These are phyloP conservation scores for Perizoma flavofasciatum DNA, from an alignment of 2,888 invertebrate species.

Conservation along the genomic window DNA sequence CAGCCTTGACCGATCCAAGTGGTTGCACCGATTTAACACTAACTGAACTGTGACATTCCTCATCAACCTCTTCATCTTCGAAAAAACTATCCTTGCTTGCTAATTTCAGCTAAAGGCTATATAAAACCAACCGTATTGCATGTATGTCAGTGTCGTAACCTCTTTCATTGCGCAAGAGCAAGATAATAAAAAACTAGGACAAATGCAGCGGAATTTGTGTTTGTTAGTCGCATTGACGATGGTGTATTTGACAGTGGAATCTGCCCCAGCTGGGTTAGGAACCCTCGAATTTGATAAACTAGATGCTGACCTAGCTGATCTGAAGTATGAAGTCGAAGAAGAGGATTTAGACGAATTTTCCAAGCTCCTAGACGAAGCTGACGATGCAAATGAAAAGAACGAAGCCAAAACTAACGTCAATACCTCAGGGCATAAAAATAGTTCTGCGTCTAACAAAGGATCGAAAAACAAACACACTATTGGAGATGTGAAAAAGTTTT, in stretches of 20 bases:
- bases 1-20: constrained; percentile 67
- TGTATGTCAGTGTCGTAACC: constrained; percentile 83
- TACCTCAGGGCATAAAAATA: constrained; percentile 60
- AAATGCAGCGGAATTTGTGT: constrained; percentile 65
- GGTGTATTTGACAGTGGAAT: constrained; percentile 55
- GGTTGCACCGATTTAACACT: constrained; percentile 62
- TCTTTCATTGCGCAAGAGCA: constrained; percentile 69
- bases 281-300: constrained; percentile 62
- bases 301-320: constrained; percentile 59
- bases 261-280: constrained; percentile 57
- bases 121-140: constrained; percentile 63
- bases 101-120: constrained; percentile 66
- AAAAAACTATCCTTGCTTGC: constrained; percentile 71
- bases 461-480: constrained; percentile 56
- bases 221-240: constrained; percentile 59
- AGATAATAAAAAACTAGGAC: constrained; percentile 55
- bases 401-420: constrained; percentile 46
- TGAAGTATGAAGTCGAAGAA: constrained; percentile 65
- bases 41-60: constrained; percentile 57
- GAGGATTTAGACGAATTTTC: constrained; percentile 63
- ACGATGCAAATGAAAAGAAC: constrained; percentile 33
- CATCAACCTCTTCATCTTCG: constrained; percentile 53
- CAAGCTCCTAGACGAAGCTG: constrained; percentile 53
- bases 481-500: constrained; percentile 63
- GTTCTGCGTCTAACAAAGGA: constrained; percentile 56